Evolutionary conservation across 2,113 vertebrate genomes (phyloP).

Genomic region (Diadophis punctatus): DNA sequence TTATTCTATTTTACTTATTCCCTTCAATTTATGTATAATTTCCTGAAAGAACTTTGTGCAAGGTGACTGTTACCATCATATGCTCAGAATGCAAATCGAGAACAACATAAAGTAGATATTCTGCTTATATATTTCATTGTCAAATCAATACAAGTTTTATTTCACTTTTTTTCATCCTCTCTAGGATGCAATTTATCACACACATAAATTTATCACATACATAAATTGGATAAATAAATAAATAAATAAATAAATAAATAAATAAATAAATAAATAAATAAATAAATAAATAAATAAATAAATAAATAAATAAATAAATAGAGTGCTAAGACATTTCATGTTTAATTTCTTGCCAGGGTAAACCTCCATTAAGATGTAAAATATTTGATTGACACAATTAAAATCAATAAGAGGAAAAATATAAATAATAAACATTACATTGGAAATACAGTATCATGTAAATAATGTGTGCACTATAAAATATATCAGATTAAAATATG

Average conservation of each 20-base stretch:
- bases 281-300: neutral
- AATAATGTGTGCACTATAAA: neutral
- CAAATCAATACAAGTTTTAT: neutral
- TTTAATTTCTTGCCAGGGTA: neutral
- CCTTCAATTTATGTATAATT: conserved; percentile 44
- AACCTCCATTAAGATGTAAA: neutral
- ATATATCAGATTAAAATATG: neutral
- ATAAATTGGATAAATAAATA: neutral
- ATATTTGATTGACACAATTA: neutral
- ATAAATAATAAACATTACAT: neutral
- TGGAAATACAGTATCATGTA: neutral
- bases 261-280: neutral
- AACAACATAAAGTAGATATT: neutral
- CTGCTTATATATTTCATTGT: neutral
- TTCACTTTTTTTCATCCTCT: neutral
- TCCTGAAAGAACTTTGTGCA: conserved; percentile 28
- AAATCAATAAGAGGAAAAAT: neutral
- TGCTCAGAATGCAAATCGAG: conserved; percentile 29
- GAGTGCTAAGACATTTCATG: neutral
- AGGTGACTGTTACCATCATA: neutral
- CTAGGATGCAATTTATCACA: neutral
- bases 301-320: neutral
- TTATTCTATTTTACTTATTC: conserved; percentile 29
- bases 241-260: neutral
- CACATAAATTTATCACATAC: neutral